Evolutionary conservation across 2,888 invertebrate species (phyloP).

Genomic region (Lochmaea crataegi): DNA sequence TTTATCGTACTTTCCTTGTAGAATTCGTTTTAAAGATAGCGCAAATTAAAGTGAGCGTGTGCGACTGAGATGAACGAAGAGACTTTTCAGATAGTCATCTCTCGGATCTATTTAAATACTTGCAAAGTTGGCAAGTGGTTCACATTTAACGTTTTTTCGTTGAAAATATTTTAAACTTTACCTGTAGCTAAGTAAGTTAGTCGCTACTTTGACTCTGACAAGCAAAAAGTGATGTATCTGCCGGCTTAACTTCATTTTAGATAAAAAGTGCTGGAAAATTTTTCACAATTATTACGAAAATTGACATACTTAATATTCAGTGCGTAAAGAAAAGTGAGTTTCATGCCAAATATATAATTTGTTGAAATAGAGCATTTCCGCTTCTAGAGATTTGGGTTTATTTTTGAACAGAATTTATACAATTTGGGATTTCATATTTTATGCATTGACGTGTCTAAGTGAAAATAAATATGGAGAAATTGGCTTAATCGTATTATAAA

Average conservation of each 20-base stretch:
- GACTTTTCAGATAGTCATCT: slow-evolving; percentile 34
- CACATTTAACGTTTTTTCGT: slow-evolving; percentile 25
- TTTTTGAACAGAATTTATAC: background rate
- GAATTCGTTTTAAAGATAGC: slow-evolving; percentile 32
- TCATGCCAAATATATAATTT: slow-evolving; percentile 8
- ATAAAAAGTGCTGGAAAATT: slow-evolving; percentile 20
- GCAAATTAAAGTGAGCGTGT: slow-evolving; percentile 19
- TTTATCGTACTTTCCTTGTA: slow-evolving; percentile 16
- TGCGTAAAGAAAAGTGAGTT: slow-evolving; percentile 25
- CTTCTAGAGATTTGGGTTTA: background rate
- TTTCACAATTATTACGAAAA: slow-evolving; percentile 27
- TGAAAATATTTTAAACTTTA: slow-evolving; percentile 29
- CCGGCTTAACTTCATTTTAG: slow-evolving; percentile 16
- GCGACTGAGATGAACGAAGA: slow-evolving; percentile 17
- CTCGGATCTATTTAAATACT: slow-evolving; percentile 41
- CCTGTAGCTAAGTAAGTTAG: slow-evolving; percentile 14
- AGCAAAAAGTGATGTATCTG: slow-evolving; percentile 27
- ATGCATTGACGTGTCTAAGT: background rate
- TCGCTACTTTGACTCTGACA: slow-evolving; percentile 21
- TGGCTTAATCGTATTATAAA: background rate
- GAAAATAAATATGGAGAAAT: background rate
- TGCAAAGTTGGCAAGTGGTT: slow-evolving; percentile 43
- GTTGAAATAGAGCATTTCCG: background rate
- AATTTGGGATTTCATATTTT: background rate
- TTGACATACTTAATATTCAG: slow-evolving; percentile 23